Conservation (phyloP, 92 coral and sea anemone genomes). For the Epizoanthus illoricatus region DNA sequence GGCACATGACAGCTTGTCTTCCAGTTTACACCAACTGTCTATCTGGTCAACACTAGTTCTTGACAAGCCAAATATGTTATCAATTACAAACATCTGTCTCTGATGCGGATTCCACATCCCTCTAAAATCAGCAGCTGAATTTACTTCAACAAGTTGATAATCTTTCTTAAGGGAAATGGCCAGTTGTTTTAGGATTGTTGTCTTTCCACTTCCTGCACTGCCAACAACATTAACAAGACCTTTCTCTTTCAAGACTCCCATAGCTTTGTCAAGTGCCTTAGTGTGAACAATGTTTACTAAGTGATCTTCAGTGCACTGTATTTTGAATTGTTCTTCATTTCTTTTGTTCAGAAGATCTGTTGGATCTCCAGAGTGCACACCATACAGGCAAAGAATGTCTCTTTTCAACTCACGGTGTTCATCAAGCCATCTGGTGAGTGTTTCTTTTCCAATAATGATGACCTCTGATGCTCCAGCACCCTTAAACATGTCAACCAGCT, state of each 20-base stretch:
- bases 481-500: not conserved
- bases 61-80: not conserved
- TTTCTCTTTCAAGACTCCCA: not conserved
- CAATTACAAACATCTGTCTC: not conserved
- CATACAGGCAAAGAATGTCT: not conserved
- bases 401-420: not conserved
- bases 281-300: not conserved
- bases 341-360: too few relatives aligned
- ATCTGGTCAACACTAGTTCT: not conserved
- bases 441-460: not conserved
- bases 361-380: not conserved
- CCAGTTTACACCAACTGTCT: not conserved
- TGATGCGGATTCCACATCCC: not conserved
- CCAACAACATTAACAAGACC: not conserved
- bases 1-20: not conserved
- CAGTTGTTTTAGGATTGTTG: not conserved
- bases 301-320: not conserved
- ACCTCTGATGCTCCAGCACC: not conserved
- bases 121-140: not conserved
- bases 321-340: not conserved
- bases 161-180: not conserved
- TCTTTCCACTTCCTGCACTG: not conserved
- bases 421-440: not conserved
- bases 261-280: not conserved
- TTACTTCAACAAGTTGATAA: not conserved